Evolutionary conservation across 2,797 vertebrate genomes (phyloP).

Genomic region (Bucorvus abyssinicus): DNA sequence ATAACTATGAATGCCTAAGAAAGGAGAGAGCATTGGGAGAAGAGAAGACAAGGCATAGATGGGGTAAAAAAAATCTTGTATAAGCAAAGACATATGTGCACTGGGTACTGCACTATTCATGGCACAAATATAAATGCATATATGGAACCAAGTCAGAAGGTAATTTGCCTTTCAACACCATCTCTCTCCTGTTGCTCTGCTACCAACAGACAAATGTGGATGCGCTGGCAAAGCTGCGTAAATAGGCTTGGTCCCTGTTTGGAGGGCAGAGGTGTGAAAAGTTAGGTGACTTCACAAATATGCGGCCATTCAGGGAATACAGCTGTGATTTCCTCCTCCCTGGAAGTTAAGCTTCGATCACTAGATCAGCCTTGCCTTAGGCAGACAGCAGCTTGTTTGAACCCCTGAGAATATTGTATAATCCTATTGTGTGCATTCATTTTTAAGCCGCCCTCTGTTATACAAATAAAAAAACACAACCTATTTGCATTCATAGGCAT

Average conservation of each 20-base stretch:
- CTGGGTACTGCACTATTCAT: not conserved
- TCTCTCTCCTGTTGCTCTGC: not conserved
- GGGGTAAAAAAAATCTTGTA: not conserved
- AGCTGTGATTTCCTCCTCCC: slow-evolving; percentile 45
- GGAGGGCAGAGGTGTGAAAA: slow-evolving; percentile 14
- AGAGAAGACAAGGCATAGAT: not conserved
- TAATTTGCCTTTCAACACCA: slow-evolving; percentile 25
- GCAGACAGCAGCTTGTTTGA: slow-evolving; percentile 37
- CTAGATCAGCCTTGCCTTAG: not conserved
- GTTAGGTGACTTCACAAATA: not conserved
- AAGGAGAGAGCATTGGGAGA: not conserved
- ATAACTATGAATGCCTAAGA: not conserved
- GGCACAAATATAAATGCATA: not conserved
- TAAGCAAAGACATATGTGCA: not conserved
- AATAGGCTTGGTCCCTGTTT: not conserved
- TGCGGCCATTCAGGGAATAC: not conserved
- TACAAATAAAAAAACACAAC: slow-evolving; percentile 30
- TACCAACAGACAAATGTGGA: not conserved
- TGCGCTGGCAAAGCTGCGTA: not conserved
- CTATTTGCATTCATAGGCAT: slow-evolving; percentile 47
- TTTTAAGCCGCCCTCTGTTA: slow-evolving; percentile 54
- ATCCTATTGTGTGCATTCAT: slow-evolving; percentile 62
- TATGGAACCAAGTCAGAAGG: not conserved
- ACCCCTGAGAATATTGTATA: slow-evolving; percentile 58
- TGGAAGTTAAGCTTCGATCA: slow-evolving; percentile 19